Evolutionary conservation across 1,140 invertebrate genomes (phyloP).

Genomic region (Hestina assimilis): DNA sequence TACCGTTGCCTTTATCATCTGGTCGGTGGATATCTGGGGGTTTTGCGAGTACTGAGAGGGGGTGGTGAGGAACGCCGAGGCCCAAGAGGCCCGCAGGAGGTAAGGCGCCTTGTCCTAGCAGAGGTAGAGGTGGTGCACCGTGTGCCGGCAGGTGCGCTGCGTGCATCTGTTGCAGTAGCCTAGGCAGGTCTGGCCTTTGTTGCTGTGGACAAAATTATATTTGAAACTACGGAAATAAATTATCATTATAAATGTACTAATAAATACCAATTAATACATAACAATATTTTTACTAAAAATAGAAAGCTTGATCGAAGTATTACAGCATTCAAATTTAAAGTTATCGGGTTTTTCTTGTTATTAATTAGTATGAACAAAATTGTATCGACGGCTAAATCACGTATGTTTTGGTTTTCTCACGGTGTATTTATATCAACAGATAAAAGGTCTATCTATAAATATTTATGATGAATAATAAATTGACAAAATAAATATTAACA

Average conservation of each 20-base stretch:
- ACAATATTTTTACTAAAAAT: too few relatives aligned
- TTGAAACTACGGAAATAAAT: neutral
- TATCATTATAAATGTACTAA: neutral
- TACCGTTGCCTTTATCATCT: slow-evolving; percentile 81
- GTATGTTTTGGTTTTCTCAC: too few relatives aligned
- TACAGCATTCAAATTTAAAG: too few relatives aligned
- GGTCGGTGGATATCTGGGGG: slow-evolving; percentile 86
- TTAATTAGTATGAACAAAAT: too few relatives aligned
- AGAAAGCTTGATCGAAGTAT: too few relatives aligned
- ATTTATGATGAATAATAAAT: too few relatives aligned
- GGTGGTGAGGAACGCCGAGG: slow-evolving; percentile 81
- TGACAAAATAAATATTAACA: too few relatives aligned
- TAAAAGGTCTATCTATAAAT: too few relatives aligned
- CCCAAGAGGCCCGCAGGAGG: slow-evolving; percentile 80
- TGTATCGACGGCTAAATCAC: too few relatives aligned
- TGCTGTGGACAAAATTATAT: slow-evolving; percentile 78
- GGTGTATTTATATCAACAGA: too few relatives aligned
- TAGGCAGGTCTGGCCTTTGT: slow-evolving; percentile 87
- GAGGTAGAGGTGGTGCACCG: slow-evolving; percentile 82
- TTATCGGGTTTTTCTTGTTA: too few relatives aligned
- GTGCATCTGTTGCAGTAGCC: slow-evolving; percentile 93
- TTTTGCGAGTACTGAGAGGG: slow-evolving; percentile 79
- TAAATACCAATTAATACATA: neutral
- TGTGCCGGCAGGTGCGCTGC: slow-evolving; percentile 92
- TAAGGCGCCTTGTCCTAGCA: slow-evolving; percentile 85